phyloP scores from a whole-genome alignment of 1,140 invertebrate genomes.

The Platorchestia sp. region DNA sequence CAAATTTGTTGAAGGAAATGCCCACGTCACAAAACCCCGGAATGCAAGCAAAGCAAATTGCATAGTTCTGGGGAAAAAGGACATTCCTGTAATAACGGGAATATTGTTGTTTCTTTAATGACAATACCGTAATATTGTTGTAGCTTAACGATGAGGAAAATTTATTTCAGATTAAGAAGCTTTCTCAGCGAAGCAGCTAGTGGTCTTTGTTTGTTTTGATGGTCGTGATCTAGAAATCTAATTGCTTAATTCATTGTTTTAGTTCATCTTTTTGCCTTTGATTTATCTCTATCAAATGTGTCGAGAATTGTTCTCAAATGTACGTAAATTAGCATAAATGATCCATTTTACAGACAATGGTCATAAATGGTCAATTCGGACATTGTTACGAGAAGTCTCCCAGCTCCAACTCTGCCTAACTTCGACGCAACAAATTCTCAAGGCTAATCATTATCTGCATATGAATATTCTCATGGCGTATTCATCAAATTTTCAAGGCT shows the following conservation, averaged over 20 bases:
- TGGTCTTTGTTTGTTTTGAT: background rate
- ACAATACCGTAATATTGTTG: no score
- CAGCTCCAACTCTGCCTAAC: no score
- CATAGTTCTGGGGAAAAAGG: conserved; percentile 83
- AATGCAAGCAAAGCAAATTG: conserved; percentile 79
- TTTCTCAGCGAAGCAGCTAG: background rate
- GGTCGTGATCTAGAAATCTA: background rate
- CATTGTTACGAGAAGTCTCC: background rate
- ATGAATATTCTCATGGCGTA: no score
- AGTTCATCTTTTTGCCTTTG: background rate
- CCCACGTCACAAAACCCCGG: conserved; percentile 78
- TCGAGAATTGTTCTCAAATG: background rate
- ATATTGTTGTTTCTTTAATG: conserved; percentile 59
- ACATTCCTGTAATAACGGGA: conserved; percentile 72
- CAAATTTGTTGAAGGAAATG: conserved; percentile 74
- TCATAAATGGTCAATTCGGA: no score
- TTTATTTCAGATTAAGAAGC: background rate
- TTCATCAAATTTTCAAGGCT: no score
- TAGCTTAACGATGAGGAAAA: background rate
- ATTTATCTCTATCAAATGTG: background rate
- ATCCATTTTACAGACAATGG: background rate
- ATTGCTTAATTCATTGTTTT: background rate
- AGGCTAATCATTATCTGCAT: no score
- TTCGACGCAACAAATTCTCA: no score
- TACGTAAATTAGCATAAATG: background rate